These are phyloP conservation scores for Adrianichthys oophorus DNA, from an alignment of 2,797 vertebrate species.

Conservation along the genomic window DNA sequence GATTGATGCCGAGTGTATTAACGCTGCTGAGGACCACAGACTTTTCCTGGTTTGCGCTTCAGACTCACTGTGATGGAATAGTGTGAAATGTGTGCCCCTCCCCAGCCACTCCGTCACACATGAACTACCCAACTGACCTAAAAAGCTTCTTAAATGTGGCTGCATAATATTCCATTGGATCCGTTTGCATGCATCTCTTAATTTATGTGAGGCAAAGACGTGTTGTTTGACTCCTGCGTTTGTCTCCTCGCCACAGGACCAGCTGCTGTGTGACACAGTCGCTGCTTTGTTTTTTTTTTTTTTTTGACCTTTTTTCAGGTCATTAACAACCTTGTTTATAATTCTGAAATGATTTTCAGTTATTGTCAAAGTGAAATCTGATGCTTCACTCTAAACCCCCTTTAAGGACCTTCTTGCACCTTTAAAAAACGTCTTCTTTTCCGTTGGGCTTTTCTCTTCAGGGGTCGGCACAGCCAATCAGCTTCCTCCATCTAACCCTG, in stretches of 20 bases:
- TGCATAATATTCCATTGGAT: conserved; percentile 73
- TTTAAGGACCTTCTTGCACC: no score
- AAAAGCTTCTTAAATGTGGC: conserved; percentile 71
- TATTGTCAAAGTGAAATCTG: no score
- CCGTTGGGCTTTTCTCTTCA: no score
- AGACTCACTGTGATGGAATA: conserved; percentile 52
- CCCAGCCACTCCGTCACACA: conserved; percentile 53
- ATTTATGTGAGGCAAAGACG: conserved; percentile 66
- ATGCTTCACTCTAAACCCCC: no score
- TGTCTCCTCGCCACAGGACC: conserved; percentile 21
- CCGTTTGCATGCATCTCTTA: conserved; percentile 58
- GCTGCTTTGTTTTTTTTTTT: background rate
- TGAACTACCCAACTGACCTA: conserved; percentile 72
- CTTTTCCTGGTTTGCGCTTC: conserved; percentile 39
- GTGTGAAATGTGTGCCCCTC: conserved; percentile 68
- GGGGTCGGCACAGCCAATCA: no score
- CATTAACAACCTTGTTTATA: conserved; percentile 1
- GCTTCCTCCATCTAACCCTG: no score
- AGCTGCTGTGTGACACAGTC: no score
- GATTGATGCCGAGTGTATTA: conserved; percentile 40
- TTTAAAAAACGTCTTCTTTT: no score
- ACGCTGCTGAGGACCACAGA: conserved; percentile 19
- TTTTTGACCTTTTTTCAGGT: background rate
- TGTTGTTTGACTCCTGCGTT: conserved; percentile 34
- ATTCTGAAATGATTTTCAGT: no score